These are phyloP conservation scores for Tapirus indicus DNA, from an alignment of 2,797 vertebrate genomes.

Conservation along the genomic window DNA sequence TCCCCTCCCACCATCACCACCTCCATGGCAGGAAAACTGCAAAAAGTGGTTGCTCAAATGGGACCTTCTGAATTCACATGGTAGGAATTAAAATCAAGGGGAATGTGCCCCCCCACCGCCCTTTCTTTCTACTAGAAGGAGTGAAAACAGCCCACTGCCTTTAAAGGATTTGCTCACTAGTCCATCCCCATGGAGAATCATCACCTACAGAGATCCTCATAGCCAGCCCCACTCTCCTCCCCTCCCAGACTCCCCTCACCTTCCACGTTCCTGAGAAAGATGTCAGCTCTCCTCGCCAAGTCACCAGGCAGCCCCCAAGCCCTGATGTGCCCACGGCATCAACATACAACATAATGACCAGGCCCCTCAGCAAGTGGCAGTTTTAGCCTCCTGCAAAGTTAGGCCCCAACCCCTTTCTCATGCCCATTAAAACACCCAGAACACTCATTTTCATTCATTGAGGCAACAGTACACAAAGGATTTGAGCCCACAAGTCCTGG, in stretches of 20 bases:
- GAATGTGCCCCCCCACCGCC: not conserved
- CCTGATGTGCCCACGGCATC: accelerated
- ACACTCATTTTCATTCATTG: not conserved
- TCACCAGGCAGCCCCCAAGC: not conserved
- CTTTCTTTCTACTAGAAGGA: not conserved
- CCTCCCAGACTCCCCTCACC: not conserved
- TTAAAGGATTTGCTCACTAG: not conserved
- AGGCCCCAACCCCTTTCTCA: not conserved
- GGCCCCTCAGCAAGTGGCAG: not conserved
- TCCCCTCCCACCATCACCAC: no score
- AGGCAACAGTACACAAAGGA: not conserved
- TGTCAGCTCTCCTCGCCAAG: not conserved
- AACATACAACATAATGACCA: not conserved
- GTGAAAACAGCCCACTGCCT: not conserved
- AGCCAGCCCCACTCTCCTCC: no score
- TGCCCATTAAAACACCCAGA: not conserved
- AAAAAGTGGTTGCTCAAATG: not conserved
- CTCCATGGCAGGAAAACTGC: no score
- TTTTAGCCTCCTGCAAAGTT: not conserved
- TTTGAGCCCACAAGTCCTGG: not conserved
- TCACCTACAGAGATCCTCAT: no score
- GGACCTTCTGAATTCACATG: not conserved
- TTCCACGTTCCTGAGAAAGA: not conserved
- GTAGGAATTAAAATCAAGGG: not conserved
- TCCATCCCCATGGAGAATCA: not conserved